These are phyloP conservation scores for Gavia stellata DNA, from an alignment of 2,113 vertebrate genomes.

Conservation along the genomic window DNA sequence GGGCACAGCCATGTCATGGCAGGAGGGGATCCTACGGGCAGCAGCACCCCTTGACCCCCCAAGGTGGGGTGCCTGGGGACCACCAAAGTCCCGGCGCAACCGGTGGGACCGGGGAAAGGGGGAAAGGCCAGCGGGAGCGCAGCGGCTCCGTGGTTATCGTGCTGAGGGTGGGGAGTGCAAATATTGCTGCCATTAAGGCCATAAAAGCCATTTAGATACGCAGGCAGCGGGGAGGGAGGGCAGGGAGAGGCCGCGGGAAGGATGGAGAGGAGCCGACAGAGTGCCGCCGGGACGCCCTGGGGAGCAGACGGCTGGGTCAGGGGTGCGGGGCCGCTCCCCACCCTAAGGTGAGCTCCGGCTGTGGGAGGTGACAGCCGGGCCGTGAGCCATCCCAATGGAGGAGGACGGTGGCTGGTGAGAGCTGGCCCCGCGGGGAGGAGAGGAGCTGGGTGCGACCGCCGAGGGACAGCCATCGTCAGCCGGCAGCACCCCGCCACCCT, in stretches of 20 bases:
- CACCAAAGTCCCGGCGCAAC: accelerated
- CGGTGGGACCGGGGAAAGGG: accelerated
- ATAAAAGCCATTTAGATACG: background rate
- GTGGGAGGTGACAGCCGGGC: accelerated
- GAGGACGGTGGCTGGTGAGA: background rate
- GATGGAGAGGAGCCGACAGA: background rate
- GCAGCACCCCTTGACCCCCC: too few relatives aligned
- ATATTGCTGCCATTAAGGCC: background rate
- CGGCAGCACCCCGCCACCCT: background rate
- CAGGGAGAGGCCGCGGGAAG: background rate
- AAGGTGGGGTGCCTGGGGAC: accelerated
- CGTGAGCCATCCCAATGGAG: accelerated
- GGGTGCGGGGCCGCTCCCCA: accelerated
- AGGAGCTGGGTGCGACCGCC: background rate
- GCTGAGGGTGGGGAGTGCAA: background rate
- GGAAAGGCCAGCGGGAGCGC: accelerated
- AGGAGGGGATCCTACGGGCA: background rate
- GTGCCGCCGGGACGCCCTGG: accelerated
- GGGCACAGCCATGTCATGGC: background rate
- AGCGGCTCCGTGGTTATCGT: accelerated
- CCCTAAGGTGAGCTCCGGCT: background rate
- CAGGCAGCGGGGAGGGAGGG: background rate
- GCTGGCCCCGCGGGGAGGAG: accelerated
- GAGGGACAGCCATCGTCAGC: background rate
- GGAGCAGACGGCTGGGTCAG: accelerated